Evolutionary conservation across 1,140 invertebrate species (phyloP).

Genomic region (Alviniconcha marisindica): DNA sequence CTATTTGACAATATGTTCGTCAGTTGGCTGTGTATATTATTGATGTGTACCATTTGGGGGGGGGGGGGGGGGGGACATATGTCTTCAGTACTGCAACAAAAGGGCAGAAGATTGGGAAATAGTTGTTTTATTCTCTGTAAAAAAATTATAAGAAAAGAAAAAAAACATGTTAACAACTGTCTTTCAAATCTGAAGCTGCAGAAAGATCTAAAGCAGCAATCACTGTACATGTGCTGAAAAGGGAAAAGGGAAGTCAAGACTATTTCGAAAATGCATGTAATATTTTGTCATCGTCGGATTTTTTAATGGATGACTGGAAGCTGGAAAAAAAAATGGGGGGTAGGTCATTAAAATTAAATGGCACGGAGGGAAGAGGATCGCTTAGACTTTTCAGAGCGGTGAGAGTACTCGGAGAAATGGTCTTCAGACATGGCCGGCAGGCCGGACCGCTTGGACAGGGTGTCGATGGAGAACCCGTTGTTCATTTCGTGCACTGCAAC

Average conservation of each 20-base stretch:
- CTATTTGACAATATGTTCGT: too few species aligned
- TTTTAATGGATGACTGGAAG: background rate
- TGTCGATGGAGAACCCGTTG: conserved; percentile 45
- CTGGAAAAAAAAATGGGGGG: background rate
- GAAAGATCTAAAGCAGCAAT: background rate
- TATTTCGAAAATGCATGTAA: too few species aligned
- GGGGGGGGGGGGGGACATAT: too few species aligned
- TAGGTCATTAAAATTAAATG: conserved; percentile 1
- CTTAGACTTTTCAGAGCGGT: conserved; percentile 41
- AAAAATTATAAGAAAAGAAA: too few species aligned
- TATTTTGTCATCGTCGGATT: background rate
- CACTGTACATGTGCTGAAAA: too few species aligned
- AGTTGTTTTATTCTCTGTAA: too few species aligned
- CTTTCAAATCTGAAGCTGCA: background rate
- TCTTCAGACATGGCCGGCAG: conserved; percentile 44
- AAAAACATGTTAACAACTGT: too few species aligned
- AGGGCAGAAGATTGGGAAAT: too few species aligned
- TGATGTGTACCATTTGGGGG: too few species aligned
- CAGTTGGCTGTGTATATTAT: too few species aligned
- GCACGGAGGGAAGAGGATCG: conserved; percentile 31
- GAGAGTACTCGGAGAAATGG: conserved; percentile 51
- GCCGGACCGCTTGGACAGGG: conserved; percentile 44
- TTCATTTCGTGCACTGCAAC: conserved; percentile 23
- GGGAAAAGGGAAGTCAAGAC: too few species aligned
- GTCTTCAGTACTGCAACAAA: too few species aligned